Evolutionary conservation across 1,140 invertebrate genomes (phyloP).

Genomic region (Solenopsis fugax): DNA sequence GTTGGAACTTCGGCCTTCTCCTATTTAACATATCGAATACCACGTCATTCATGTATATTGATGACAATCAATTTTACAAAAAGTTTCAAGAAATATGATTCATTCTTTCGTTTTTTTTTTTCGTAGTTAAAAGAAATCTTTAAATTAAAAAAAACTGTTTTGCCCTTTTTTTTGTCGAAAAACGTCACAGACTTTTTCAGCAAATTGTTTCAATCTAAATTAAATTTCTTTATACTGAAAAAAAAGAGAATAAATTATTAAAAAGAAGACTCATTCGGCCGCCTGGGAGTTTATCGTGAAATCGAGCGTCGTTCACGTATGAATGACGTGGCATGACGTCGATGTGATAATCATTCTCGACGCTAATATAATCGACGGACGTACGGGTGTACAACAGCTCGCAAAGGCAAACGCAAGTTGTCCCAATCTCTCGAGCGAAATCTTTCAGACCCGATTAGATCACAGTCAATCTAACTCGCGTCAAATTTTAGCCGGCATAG

Average conservation of each 20-base stretch:
- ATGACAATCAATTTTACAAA: neutral
- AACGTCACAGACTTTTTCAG: neutral
- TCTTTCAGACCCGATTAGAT: neutral
- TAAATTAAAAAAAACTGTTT: no score
- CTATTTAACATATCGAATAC: slow-evolving; percentile 16
- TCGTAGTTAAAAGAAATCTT: neutral
- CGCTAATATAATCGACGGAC: neutral
- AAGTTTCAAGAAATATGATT: neutral
- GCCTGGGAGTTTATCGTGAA: no score
- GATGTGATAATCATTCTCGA: slow-evolving; percentile 14
- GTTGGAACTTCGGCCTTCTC: neutral
- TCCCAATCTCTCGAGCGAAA: neutral
- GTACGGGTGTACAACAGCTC: neutral
- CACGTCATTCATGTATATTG: neutral
- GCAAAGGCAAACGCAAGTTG: neutral
- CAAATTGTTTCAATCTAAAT: no score
- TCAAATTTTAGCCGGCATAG: neutral
- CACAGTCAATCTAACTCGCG: neutral
- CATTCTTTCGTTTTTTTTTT: neutral
- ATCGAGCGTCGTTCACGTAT: neutral
- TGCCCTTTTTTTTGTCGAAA: neutral
- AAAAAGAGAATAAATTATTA: no score
- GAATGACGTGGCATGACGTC: slow-evolving; percentile 2
- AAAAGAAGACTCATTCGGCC: neutral
- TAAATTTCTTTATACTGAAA: neutral